Evolutionary conservation across 2,797 vertebrate genomes (phyloP).

Genomic region (Hydrolagus colliei): DNA sequence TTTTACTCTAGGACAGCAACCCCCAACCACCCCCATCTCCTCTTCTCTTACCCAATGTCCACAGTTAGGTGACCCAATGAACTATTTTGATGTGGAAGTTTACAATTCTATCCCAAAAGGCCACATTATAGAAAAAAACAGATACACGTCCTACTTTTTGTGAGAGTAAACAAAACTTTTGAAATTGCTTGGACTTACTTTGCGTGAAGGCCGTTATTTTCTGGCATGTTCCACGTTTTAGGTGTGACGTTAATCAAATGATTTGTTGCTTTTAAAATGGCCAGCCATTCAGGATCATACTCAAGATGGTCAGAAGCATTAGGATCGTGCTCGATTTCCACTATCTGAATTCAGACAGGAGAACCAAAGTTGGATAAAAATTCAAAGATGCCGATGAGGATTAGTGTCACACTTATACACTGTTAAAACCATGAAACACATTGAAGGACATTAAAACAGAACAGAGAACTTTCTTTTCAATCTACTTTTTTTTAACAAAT

Average conservation of each 20-base stretch:
- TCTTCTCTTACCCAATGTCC: too few relatives aligned
- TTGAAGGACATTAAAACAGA: not conserved
- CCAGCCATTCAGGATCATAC: slow-evolving; percentile 91
- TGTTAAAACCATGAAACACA: not conserved
- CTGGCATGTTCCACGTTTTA: slow-evolving; percentile 77
- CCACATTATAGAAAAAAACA: too few relatives aligned
- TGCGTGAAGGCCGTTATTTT: slow-evolving; percentile 78
- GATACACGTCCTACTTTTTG: too few relatives aligned
- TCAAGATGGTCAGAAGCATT: slow-evolving; percentile 71
- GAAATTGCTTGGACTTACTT: slow-evolving; percentile 53
- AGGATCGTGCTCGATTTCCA: slow-evolving; percentile 79
- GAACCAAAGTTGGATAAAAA: slow-evolving; percentile 10
- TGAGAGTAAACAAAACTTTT: too few relatives aligned
- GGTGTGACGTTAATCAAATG: slow-evolving; percentile 66
- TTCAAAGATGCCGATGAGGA: not conserved
- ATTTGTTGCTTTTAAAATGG: slow-evolving; percentile 80
- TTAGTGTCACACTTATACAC: not conserved
- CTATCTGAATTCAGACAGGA: slow-evolving; percentile 58
- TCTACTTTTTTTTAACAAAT: not conserved
- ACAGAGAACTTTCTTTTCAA: not conserved
- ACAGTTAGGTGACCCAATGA: too few relatives aligned
- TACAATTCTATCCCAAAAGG: too few relatives aligned
- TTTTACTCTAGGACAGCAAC: too few relatives aligned
- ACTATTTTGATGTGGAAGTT: too few relatives aligned
- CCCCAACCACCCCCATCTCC: too few relatives aligned